Evolutionary conservation across 2,797 vertebrate genomes (phyloP), one percentile per base, ranked within the genome.

Genomic region (Danio jaintianensis): DNA sequence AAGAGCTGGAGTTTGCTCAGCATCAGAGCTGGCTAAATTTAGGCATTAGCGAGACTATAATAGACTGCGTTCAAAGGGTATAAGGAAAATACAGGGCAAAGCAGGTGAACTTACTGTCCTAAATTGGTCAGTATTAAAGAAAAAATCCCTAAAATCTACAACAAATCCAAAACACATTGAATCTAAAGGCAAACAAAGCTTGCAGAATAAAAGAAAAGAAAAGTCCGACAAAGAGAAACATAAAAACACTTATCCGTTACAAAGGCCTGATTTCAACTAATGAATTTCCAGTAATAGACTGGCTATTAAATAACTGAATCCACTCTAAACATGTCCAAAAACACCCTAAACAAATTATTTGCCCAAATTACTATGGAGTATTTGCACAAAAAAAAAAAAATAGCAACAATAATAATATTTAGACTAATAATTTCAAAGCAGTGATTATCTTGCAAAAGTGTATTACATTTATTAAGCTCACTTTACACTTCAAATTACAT

Each of bases 1-100:
- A 82, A 43, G 11, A 16, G 42, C 38, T 47, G 43, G 52, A 43
- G 16, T 64, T 71, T 66, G 66, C 68, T 70, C 80, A 81, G 52
- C 75, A 66, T 79, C 68, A 47, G 45, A 70, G 55, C 13, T 15
- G 0, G 16, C 53, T 77, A 83, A 73, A 64, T 61, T 63, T 67
- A 72, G 75, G 36, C n/a, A 38, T 63, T 61, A 40, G 4, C 36
- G 69, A 12, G 9, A 40, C 55, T 67, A 43, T 58, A 64, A 69
- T 45, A 29, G 43, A 48, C 62, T 38, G 40, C 48, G 58, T 62
- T 38, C 43, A 52, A 7, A 75, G 56, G 7, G 58, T 29, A 12
- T 40, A 63, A 61, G 11, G 11, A 72, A 62, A 72, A 18, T 18
- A 67, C 56, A 8, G 47, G 76, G 42, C 12, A 70, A 50, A 69